Conservation (phyloP, 2,888 invertebrate genomes). For the Dryobota labecula region DNA sequence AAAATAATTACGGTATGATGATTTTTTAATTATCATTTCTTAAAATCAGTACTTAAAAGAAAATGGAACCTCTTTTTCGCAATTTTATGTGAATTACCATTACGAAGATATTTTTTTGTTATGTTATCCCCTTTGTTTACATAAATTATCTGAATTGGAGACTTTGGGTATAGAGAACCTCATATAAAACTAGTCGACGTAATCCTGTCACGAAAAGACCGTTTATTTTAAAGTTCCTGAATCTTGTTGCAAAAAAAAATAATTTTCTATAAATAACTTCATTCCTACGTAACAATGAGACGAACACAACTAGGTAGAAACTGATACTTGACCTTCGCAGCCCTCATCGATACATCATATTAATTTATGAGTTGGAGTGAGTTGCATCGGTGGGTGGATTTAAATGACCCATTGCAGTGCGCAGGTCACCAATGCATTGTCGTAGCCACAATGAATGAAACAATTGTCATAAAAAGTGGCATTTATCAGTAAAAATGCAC, state of each 20-base stretch:
- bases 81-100: too few species aligned
- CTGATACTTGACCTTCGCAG: not conserved
- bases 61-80: too few species aligned
- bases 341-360: conserved; percentile 22
- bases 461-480: not conserved
- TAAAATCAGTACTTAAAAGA: too few species aligned
- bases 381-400: not conserved
- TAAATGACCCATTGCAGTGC: conserved; percentile 15
- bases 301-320: not conserved
- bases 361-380: conserved; percentile 17
- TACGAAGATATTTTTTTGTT: too few species aligned
- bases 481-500: not conserved
- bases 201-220: not conserved
- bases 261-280: too few species aligned
- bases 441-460: not conserved
- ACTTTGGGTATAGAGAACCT: too few species aligned
- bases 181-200: not conserved
- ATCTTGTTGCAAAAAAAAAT: not conserved
- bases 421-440: conserved; percentile 16
- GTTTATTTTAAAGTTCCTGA: not conserved
- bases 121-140: too few species aligned
- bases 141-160: too few species aligned
- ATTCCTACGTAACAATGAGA: not conserved
- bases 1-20: too few species aligned
- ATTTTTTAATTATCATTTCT: too few species aligned